These are phyloP conservation scores for Clivina fossor DNA, from an alignment of 2,888 invertebrate species.

Conservation along the genomic window DNA sequence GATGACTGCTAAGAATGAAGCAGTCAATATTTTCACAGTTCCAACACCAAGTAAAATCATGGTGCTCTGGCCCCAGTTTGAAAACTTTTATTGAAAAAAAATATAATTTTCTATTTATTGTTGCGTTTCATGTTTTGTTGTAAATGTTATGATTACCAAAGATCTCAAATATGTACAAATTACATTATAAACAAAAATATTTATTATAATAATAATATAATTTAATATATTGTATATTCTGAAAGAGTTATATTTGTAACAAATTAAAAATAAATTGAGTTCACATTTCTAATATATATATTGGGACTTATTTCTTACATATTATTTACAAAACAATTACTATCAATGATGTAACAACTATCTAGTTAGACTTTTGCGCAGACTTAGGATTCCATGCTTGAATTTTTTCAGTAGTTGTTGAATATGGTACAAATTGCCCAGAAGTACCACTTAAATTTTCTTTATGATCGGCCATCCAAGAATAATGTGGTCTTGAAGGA, in stretches of 20 bases:
- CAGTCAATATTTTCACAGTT: too few species aligned
- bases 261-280: background rate
- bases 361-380: background rate
- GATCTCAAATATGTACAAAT: too few species aligned
- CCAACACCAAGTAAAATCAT: too few species aligned
- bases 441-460: constrained; percentile 85
- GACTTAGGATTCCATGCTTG: constrained; percentile 74
- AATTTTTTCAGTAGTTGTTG: constrained; percentile 84
- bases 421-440: constrained; percentile 85
- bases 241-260: background rate
- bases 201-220: background rate
- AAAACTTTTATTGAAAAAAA: too few species aligned
- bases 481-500: constrained; percentile 72
- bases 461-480: constrained; percentile 84
- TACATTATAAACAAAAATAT: too few species aligned
- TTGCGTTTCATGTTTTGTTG: too few species aligned
- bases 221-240: background rate
- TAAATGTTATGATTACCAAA: too few species aligned
- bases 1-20: too few species aligned
- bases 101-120: too few species aligned
- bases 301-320: background rate
- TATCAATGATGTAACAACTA: background rate
- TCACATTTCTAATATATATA: background rate
- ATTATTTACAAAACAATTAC: constrained; percentile 1
- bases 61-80: too few species aligned